Evolutionary conservation across 2,113 vertebrate species (phyloP).

Genomic region (Vidua macroura): DNA sequence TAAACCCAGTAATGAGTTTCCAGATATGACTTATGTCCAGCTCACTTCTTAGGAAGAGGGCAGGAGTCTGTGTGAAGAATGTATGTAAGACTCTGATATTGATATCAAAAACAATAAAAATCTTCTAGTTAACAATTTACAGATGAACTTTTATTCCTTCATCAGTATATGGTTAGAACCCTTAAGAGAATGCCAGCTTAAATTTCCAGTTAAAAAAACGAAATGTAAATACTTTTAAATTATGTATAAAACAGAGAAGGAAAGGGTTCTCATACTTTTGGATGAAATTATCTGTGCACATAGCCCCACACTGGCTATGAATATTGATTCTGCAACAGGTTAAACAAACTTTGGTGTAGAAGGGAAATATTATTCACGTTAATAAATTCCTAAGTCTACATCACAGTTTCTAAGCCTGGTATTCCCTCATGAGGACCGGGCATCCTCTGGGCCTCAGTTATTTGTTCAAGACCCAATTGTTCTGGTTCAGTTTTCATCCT

Average conservation of each 20-base stretch:
- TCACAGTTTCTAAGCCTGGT: not conserved
- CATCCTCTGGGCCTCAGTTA: not conserved
- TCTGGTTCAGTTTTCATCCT: not conserved
- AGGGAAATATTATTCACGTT: not conserved
- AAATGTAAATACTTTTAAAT: not conserved
- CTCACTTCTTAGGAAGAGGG: not conserved
- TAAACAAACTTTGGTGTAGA: not conserved
- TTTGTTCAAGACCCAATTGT: not conserved
- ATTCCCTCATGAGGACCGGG: not conserved
- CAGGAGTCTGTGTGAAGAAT: not conserved
- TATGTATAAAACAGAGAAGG: not conserved
- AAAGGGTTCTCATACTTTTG: not conserved
- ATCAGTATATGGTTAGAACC: not conserved
- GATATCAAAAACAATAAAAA: not conserved
- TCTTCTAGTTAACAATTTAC: not conserved
- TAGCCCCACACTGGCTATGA: not conserved
- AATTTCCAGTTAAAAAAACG: not conserved
- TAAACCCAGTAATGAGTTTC: not conserved
- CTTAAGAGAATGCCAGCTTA: not conserved
- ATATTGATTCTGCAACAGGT: not conserved
- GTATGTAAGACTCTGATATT: not conserved
- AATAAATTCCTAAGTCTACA: not conserved
- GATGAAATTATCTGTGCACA: not conserved
- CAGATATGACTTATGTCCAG: not conserved
- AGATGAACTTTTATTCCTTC: not conserved